phyloP scores from a whole-genome alignment of 2,888 invertebrate species.

The Xylota sylvarum region DNA sequence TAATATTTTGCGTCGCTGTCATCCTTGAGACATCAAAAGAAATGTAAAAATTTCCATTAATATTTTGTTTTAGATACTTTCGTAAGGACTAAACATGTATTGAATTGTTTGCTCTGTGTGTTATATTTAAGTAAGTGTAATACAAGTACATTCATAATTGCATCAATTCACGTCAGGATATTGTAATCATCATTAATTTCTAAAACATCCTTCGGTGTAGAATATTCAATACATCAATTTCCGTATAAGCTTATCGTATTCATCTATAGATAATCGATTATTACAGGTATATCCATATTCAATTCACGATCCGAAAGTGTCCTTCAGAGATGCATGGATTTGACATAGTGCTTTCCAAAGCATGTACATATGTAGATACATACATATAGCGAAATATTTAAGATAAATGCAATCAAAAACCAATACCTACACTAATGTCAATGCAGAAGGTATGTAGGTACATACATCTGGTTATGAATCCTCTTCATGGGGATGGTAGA shows the following conservation, averaged over 20 bases:
- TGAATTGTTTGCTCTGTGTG: no score
- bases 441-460: no score
- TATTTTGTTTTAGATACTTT: not conserved
- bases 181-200: not conserved
- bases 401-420: constrained; percentile 18
- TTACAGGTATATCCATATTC: not conserved
- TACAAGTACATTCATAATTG: no score
- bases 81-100: no score
- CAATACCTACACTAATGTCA: constrained; percentile 4
- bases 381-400: not conserved
- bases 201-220: not conserved
- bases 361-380: no score
- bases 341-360: not conserved
- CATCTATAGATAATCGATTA: not conserved
- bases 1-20: constrained; percentile 1
- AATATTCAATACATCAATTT: not conserved
- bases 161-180: not conserved
- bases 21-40: constrained; percentile 2
- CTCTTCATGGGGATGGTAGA: not conserved
- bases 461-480: not conserved
- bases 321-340: not conserved
- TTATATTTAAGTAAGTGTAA: no score
- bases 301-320: not conserved
- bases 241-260: not conserved
- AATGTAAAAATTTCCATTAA: not conserved